Conservation (phyloP, 2,113 vertebrate species). For the Cranoglanis bouderius region DNA sequence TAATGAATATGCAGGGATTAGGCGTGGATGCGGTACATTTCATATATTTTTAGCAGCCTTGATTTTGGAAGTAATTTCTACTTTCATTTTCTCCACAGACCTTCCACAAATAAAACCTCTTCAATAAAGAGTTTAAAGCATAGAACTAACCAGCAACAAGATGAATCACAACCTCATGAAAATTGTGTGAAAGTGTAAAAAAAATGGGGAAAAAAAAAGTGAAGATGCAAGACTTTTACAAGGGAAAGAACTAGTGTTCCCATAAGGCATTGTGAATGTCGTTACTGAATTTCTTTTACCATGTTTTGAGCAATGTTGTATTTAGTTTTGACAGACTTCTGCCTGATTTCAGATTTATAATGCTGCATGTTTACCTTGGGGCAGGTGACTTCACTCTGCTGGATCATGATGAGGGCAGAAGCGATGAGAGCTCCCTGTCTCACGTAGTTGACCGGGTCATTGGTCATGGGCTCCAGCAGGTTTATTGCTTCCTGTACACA, state of each 20-base stretch:
- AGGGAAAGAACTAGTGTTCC: neutral
- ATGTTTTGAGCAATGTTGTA: no score
- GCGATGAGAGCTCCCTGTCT: slow-evolving; percentile 96
- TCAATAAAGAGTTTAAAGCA: neutral
- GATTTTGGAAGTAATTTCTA: neutral
- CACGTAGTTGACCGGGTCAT: slow-evolving; percentile 97
- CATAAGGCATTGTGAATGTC: neutral
- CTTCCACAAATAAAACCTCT: neutral
- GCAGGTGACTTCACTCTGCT: slow-evolving; percentile 95
- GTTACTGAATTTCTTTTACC: neutral
- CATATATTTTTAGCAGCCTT: neutral
- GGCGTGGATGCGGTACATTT: neutral
- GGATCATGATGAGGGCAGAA: slow-evolving; percentile 97
- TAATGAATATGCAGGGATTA: neutral
- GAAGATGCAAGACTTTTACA: neutral
- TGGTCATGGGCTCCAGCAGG: slow-evolving; percentile 97
- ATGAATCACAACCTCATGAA: neutral
- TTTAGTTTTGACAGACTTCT: neutral
- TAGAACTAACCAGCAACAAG: neutral
- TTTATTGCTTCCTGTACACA: slow-evolving; percentile 93
- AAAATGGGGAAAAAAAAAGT: neutral
- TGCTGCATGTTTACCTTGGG: slow-evolving; percentile 83
- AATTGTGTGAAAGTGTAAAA: neutral
- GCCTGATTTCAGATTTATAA: neutral
- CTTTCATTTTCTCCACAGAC: neutral